A percentile compares a stretch with the other conserved stretches of the same genome.
Conservation (phyloP, 2,888 invertebrate species). For the Melieria picta region DNA sequence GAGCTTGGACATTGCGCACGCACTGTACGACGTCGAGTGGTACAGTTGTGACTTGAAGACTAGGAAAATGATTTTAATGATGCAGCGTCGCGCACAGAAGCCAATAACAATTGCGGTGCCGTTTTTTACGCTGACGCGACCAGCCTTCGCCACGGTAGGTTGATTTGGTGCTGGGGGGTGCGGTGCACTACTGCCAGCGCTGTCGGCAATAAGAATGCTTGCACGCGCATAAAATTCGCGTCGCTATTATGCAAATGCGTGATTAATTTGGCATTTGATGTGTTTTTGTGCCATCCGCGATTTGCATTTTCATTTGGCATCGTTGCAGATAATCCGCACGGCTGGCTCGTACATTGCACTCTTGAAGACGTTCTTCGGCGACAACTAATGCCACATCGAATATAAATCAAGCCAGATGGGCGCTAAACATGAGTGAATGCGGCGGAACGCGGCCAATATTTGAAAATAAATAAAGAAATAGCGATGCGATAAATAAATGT, state of each 20-base stretch:
- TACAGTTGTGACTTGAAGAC: constrained; percentile 62
- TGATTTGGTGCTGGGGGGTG: not conserved
- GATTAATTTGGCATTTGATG: too few relatives aligned
- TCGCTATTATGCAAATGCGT: too few relatives aligned
- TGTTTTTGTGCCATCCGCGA: not conserved
- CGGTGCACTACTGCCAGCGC: not conserved
- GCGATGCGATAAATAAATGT: too few relatives aligned
- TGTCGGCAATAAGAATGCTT: not conserved
- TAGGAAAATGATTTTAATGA: constrained; percentile 62
- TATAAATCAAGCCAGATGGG: too few relatives aligned
- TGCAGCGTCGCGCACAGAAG: constrained; percentile 60
- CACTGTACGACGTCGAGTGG: constrained; percentile 60
- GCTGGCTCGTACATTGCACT: constrained; percentile 60
- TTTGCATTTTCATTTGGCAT: not conserved
- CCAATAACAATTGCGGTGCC: constrained; percentile 58
- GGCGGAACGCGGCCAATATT: too few relatives aligned
- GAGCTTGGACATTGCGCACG: constrained; percentile 58
- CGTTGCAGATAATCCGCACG: constrained; percentile 57
- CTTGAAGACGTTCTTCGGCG: constrained; percentile 54
- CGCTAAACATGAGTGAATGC: too few relatives aligned
- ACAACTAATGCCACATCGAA: too few relatives aligned
- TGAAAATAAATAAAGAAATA: too few relatives aligned
- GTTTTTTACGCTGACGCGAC: constrained; percentile 62
- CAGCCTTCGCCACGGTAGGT: constrained; percentile 58
- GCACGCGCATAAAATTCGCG: too few relatives aligned